phyloP scores from a whole-genome alignment of 2,888 invertebrate genomes.

The Diplolepis rosae region DNA sequence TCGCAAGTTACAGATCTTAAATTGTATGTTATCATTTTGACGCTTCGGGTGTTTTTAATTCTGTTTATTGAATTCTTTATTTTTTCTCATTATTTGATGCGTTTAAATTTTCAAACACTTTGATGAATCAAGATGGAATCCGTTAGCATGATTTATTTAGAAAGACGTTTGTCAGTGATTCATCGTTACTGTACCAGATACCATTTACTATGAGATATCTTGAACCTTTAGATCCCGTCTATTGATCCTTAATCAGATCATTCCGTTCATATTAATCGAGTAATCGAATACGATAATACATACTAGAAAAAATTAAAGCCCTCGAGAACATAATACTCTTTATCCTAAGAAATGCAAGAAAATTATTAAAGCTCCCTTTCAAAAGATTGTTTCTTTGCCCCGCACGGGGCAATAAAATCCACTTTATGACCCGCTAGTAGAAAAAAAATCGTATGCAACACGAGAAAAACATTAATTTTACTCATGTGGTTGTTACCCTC shows the following conservation, averaged over 20 bases:
- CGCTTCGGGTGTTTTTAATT: neutral
- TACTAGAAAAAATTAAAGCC: too few relatives aligned
- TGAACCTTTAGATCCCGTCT: neutral
- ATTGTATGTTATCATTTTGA: neutral
- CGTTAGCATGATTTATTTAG: conserved; percentile 7
- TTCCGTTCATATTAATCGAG: neutral
- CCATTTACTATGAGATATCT: neutral
- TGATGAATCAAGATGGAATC: neutral
- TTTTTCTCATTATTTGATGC: neutral
- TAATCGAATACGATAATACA: neutral
- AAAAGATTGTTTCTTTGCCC: too few relatives aligned
- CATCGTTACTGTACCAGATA: conserved; percentile 12
- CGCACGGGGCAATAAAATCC: too few relatives aligned
- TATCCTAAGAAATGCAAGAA: too few relatives aligned
- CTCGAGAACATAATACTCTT: too few relatives aligned
- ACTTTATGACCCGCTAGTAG: too few relatives aligned
- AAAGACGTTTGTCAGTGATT: neutral
- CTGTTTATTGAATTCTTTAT: neutral
- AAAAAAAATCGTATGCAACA: too few relatives aligned
- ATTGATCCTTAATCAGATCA: conserved; percentile 18
- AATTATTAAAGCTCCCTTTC: too few relatives aligned
- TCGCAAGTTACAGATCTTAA: neutral
- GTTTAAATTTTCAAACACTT: neutral
- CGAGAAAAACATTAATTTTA: too few relatives aligned
- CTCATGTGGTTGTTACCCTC: too few relatives aligned